These are phyloP conservation scores for Perca schrenkii DNA, from an alignment of 2,113 vertebrate species.

Conservation along the genomic window DNA sequence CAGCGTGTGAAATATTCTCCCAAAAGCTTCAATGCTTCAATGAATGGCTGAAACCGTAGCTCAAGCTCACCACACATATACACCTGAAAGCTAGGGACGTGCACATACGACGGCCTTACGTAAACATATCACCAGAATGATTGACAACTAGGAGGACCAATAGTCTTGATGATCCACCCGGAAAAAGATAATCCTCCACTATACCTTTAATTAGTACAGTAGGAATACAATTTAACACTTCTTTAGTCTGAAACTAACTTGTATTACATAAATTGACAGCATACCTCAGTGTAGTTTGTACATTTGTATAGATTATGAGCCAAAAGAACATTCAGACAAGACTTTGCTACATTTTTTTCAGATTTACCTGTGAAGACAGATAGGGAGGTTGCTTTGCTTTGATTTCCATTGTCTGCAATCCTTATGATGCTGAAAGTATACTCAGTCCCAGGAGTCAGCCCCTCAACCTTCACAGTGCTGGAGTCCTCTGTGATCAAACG, in stretches of 20 bases:
- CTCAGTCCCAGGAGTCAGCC: constrained; percentile 55
- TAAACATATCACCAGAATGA: too few relatives aligned
- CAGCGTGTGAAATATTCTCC: too few relatives aligned
- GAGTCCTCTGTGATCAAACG: constrained; percentile 1
- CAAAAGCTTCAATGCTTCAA: too few relatives aligned
- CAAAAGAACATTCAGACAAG: neutral
- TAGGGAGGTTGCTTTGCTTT: constrained; percentile 17
- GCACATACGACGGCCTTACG: too few relatives aligned
- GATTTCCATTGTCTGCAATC: constrained; percentile 29
- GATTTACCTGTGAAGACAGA: constrained; percentile 58
- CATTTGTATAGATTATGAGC: neutral
- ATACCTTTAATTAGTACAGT: neutral
- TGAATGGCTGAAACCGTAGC: too few relatives aligned
- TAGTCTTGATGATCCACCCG: too few relatives aligned
- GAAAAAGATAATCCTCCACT: too few relatives aligned
- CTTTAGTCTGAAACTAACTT: neutral
- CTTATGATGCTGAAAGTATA: constrained; percentile 54
- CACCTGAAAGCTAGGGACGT: too few relatives aligned
- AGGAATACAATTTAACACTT: neutral
- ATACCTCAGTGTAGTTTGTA: neutral
- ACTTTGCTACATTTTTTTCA: neutral
- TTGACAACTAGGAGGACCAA: too few relatives aligned
- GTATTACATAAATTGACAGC: neutral
- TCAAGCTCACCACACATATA: too few relatives aligned
- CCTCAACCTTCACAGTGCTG: constrained; percentile 20